Percentiles rank a stretch among this genome's conserved stretches.
phyloP scores from a whole-genome alignment of 2,888 invertebrate genomes.

The Ametastegia equiseti region DNA sequence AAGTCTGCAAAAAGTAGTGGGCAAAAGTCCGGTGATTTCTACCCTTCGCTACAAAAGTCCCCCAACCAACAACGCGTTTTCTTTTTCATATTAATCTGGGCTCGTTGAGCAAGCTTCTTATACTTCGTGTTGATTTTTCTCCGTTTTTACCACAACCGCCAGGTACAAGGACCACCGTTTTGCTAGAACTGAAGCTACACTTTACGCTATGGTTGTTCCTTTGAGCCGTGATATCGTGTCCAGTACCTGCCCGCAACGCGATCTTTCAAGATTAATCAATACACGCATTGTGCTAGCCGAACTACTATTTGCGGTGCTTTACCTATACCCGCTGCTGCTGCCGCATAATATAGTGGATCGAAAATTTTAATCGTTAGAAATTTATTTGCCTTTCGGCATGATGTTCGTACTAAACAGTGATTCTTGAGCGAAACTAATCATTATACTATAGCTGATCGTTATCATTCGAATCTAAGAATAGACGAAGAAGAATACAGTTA shows the following conservation, averaged over 20 bases:
- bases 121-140: constrained; percentile 57
- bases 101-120: constrained; percentile 55
- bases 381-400: neutral
- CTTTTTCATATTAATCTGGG: constrained; percentile 58
- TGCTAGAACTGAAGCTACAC: constrained; percentile 23
- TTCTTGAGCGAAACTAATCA: neutral
- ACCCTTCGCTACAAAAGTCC: constrained; percentile 37
- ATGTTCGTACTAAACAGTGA: neutral
- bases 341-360: neutral
- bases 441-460: neutral
- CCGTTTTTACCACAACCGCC: constrained; percentile 52
- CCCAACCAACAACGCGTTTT: constrained; percentile 49
- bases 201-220: neutral
- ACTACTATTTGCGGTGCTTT: neutral
- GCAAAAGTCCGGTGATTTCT: constrained; percentile 18
- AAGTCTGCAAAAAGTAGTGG: too few species aligned
- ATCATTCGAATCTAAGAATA: too few species aligned
- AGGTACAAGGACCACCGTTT: constrained; percentile 31
- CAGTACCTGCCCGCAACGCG: neutral
- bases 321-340: too few species aligned
- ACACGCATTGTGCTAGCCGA: neutral
- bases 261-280: constrained; percentile 9
- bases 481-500: too few species aligned
- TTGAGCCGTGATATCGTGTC: neutral
- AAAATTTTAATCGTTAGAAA: neutral